These are phyloP conservation scores for Enchytraeus crypticus DNA, from an alignment of 2,888 invertebrate genomes.

Conservation along the genomic window DNA sequence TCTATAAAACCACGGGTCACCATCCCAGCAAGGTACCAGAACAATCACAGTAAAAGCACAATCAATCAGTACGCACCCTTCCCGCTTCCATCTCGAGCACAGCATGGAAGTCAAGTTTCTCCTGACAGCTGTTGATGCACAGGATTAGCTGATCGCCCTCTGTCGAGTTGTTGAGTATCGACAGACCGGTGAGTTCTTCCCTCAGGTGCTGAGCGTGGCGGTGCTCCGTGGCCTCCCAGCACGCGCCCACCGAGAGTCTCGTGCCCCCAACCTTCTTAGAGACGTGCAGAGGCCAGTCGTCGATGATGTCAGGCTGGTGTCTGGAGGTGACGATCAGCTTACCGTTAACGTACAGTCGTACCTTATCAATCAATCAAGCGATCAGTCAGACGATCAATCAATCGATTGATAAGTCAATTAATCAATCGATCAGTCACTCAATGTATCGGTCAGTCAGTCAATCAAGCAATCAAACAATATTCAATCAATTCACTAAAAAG, in stretches of 20 bases:
- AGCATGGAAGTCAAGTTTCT: slow-evolving; percentile 54
- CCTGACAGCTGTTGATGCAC: slow-evolving; percentile 46
- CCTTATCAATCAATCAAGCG: slow-evolving; percentile 20
- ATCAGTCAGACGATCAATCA: no score
- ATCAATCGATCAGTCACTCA: no score
- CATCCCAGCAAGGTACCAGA: neutral
- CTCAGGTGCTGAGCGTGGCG: slow-evolving; percentile 80
- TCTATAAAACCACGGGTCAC: neutral
- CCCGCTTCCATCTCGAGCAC: slow-evolving; percentile 71
- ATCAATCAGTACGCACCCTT: slow-evolving; percentile 53
- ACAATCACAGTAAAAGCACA: neutral
- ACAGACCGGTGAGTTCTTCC: slow-evolving; percentile 84
- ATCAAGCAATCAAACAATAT: no score
- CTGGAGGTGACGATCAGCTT: slow-evolving; percentile 61
- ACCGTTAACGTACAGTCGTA: slow-evolving; percentile 74
- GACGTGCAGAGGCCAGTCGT: slow-evolving; percentile 97
- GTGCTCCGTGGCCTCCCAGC: slow-evolving; percentile 85
- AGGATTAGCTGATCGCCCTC: slow-evolving; percentile 44
- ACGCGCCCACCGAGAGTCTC: slow-evolving; percentile 86
- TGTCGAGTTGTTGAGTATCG: slow-evolving; percentile 55
- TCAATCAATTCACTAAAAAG: no score
- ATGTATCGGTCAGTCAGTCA: no score
- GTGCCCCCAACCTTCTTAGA: slow-evolving; percentile 64
- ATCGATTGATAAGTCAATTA: no score
- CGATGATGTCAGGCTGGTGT: slow-evolving; percentile 89